Conservation (phyloP, 2,888 invertebrate genomes). For the Agrochola litura region DNA sequence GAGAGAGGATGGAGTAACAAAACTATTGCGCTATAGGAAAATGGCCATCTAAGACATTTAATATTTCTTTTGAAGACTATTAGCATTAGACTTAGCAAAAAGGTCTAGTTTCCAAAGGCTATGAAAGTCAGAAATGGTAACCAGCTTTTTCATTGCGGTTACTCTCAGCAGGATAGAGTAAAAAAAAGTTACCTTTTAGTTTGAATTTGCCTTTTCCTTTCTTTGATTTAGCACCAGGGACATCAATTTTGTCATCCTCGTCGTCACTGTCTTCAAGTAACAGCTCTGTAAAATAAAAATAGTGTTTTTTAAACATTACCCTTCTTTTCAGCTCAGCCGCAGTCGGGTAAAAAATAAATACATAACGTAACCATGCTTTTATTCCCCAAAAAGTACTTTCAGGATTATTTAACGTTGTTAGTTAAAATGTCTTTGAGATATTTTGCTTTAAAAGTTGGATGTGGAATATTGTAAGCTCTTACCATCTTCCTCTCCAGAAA, state of each 20-base stretch:
- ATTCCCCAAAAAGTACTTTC: no score
- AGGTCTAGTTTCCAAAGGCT: background rate
- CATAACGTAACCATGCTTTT: no score
- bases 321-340: no score
- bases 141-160: background rate
- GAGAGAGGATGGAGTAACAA: no score
- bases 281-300: conserved; percentile 75
- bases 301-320: no score
- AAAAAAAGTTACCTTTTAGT: conserved; percentile 79
- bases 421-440: no score
- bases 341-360: no score
- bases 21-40: no score
- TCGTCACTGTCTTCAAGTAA: conserved; percentile 83
- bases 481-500: conserved; percentile 88
- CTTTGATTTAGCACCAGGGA: conserved; percentile 76
- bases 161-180: no score
- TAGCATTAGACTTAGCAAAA: no score
- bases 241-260: conserved; percentile 85
- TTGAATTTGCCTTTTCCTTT: conserved; percentile 80
- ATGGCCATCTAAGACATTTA: background rate
- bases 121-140: background rate
- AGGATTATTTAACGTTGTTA: no score
- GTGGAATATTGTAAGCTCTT: conserved; percentile 38
- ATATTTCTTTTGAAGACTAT: background rate
- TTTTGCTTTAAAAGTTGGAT: no score